phyloP scores from a whole-genome alignment of 2,113 vertebrate species.

The Xyliphius kryptos region DNA sequence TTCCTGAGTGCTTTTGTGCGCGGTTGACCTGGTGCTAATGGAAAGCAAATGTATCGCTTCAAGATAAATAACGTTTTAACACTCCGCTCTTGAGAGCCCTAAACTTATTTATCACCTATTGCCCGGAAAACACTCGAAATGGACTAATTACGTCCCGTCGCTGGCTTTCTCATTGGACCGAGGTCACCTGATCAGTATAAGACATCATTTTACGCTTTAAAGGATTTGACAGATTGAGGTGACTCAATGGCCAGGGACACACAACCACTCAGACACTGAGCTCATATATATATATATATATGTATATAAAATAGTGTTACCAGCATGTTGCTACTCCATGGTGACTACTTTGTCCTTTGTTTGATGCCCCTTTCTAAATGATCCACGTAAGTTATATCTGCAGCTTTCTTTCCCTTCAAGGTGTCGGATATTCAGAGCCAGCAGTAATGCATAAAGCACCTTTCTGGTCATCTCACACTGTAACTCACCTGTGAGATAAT shows the following conservation, averaged over 20 bases:
- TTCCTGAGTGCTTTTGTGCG: not conserved
- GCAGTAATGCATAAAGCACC: conserved; percentile 11
- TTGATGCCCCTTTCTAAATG: not conserved
- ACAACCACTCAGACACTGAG: not conserved
- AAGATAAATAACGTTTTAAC: conserved; percentile 42
- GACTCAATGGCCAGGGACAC: not conserved
- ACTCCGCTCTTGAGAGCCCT: conserved; percentile 15
- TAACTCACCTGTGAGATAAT: conserved; percentile 5
- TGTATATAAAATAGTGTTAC: too few species aligned
- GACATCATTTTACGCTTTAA: not conserved
- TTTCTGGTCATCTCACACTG: not conserved
- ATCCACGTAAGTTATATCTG: not conserved
- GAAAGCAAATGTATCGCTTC: not conserved
- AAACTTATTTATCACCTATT: conserved; percentile 21
- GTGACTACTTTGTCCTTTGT: not conserved
- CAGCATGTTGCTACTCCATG: not conserved
- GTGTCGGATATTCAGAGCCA: not conserved
- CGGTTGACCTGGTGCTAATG: not conserved
- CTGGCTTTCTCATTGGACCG: conserved; percentile 16
- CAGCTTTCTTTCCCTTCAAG: conserved; percentile 13
- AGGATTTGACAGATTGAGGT: conserved; percentile 1
- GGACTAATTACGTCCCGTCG: conserved; percentile 29
- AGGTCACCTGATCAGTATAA: not conserved
- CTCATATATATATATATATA: too few species aligned
- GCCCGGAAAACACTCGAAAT: conserved; percentile 26